Base-by-base conservation (phyloP, 2,797 vertebrate species). In the Myotis daubentonii region DNA sequence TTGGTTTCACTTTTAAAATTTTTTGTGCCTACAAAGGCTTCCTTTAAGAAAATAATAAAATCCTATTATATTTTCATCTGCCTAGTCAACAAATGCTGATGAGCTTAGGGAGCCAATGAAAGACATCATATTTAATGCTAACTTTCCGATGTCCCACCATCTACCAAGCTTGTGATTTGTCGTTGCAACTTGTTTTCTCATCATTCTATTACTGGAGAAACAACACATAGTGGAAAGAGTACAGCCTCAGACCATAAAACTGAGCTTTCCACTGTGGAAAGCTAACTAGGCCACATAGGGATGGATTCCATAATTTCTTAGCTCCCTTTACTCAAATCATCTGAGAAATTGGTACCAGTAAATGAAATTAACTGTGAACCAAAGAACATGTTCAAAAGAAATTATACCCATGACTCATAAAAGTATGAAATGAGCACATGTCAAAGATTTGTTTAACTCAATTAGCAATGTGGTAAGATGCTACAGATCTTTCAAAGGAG, bases 351-450 rank as follows among this genome's bases (percentile, higher is more conserved):
- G 28, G 5, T 76, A 85, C 66, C 53, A 51, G 44, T 44, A 90
- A 55, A 71, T 82, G 30, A 75, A 92, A 92, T 60, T 72, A 82
- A 33, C 38, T 82, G 0, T 86, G 51, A 89, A 44, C 19, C 86
- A 87, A 92, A 94, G 25, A 41, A 90, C 65, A 36, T 83, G 33
- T 92, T 41, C 79, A 75, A 91, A 95, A 93, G 47, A 93, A 38
- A 78, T 8, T 62, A 41, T 74, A 81, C 78, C 93, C 53, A 76
- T n/a, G 51, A 80, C 38, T 47, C 51, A 72, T 28, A 71, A 30
- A 89, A 89, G 68, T 68, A 57, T 66, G 17, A 95, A 95, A 87
- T 41, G 41, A 94, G 19, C 9, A 79, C 19, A 76, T 76, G 17
- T 81, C 87, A 60, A 85, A 82, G 28, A 57, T 93, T 47, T 85